Base-by-base conservation (phyloP, 2,113 vertebrate species). In the Solea solea region DNA sequence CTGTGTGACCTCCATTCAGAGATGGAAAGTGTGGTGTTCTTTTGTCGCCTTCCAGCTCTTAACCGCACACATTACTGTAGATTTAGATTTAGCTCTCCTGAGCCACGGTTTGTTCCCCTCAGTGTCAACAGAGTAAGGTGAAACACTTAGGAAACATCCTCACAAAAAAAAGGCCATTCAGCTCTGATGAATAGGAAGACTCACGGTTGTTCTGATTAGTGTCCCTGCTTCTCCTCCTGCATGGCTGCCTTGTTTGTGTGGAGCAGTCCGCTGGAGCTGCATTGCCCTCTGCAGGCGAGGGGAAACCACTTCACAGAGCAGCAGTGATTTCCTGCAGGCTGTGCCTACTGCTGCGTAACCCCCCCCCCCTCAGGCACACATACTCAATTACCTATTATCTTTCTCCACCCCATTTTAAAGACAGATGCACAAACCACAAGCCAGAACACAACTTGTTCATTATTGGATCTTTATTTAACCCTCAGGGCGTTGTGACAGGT, bases 231-330 rank as follows among this genome's bases (percentile, higher is more conserved):
- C 34, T 34, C 34, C 34, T 34, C 34, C 34, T 34, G 34, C 3
- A 34, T 59, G 50, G 50, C 39, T 59, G 50, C 50, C 39, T 9
- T 12, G 3, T 34, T 2, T 5, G 1, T 44, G 11, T 11, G 0
- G 0, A 2, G 51, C 15, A 9, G 10, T 74, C 84, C 65, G 13
- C 69, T 85, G 69, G 69, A 40, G 67, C 80, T 72, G 67, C 78
- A 82, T 2, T 90, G 90, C 86, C 88, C 80, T 68, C 90, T 90
- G 68, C 76, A 71, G 90, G 82, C 46, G 3, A 1, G 0, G 9
- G 3, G 1, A 15, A 1, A 46, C 5, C 13, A 13, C 16, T 9
- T 9, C 48, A 11, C 11, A 45, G 27, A 69, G 64, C 41, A 46
- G 54, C 46, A 70, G 49, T 28, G 46, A 52, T 48, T 65, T 15